Percentiles rank a stretch among this genome's conserved stretches.
phyloP scores from a whole-genome alignment of 2,113 vertebrate species.

The Salvator merianae region DNA sequence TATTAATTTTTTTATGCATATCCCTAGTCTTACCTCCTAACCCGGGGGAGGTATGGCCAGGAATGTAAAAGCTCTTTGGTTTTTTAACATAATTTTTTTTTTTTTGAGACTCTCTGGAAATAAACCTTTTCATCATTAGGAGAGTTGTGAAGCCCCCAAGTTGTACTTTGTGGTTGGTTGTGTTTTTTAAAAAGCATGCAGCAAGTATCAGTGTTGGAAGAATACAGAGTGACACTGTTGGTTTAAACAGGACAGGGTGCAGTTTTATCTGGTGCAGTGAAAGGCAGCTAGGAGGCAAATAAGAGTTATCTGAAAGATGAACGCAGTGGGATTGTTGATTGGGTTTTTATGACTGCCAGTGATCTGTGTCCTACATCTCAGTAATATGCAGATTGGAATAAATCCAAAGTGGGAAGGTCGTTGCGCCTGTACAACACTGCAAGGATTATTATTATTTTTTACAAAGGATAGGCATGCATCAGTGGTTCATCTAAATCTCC shows the following conservation, averaged over 20 bases:
- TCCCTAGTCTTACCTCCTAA: too few species aligned
- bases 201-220: too few species aligned
- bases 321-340: conserved; percentile 16
- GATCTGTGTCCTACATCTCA: conserved; percentile 23
- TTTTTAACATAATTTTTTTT: not conserved
- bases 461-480: not conserved
- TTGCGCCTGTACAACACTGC: not conserved
- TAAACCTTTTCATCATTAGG: not conserved
- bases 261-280: not conserved
- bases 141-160: too few species aligned
- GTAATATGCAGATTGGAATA: fast-evolving
- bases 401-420: conserved; percentile 8
- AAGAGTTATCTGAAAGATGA: not conserved
- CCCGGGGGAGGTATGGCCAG: too few species aligned
- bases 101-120: too few species aligned
- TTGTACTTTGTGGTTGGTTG: not conserved
- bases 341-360: not conserved
- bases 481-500: not conserved
- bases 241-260: not conserved
- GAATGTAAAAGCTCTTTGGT: too few species aligned
- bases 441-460: not conserved
- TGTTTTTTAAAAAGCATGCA: not conserved
- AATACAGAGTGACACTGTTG: not conserved
- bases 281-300: not conserved
- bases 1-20: too few species aligned